phyloP scores from a whole-genome alignment of 2,113 vertebrate genomes.

The Alligator sinensis region DNA sequence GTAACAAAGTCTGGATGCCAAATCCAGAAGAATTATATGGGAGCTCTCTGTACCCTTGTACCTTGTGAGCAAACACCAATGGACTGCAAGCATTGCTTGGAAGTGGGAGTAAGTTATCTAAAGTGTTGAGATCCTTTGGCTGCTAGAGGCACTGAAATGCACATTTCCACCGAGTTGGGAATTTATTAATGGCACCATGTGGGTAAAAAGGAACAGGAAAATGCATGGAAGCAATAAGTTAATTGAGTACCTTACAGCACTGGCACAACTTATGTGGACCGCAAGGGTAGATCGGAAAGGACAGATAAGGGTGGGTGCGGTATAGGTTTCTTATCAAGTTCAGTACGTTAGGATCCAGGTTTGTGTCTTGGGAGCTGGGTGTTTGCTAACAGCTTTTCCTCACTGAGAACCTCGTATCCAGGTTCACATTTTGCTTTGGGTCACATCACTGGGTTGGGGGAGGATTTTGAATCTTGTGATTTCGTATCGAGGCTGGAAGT shows the following conservation, averaged over 20 bases:
- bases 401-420: not conserved
- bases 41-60: not conserved
- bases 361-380: not conserved
- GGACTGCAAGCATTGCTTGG: not conserved
- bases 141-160: not conserved
- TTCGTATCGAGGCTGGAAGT: slow-evolving; percentile 22
- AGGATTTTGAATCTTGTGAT: slow-evolving; percentile 24
- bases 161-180: not conserved
- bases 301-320: not conserved
- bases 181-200: not conserved
- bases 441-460: not conserved
- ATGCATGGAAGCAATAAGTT: fast-evolving
- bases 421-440: slow-evolving; percentile 5
- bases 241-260: not conserved
- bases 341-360: not conserved
- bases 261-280: not conserved
- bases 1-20: not conserved
- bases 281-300: not conserved
- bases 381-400: not conserved
- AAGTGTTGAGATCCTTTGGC: not conserved
- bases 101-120: not conserved
- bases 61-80: not conserved
- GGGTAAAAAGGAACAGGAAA: not conserved
- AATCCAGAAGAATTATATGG: not conserved
- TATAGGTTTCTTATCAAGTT: not conserved